phyloP scores from a whole-genome alignment of 2,797 vertebrate species.

The Smutsia gigantea region DNA sequence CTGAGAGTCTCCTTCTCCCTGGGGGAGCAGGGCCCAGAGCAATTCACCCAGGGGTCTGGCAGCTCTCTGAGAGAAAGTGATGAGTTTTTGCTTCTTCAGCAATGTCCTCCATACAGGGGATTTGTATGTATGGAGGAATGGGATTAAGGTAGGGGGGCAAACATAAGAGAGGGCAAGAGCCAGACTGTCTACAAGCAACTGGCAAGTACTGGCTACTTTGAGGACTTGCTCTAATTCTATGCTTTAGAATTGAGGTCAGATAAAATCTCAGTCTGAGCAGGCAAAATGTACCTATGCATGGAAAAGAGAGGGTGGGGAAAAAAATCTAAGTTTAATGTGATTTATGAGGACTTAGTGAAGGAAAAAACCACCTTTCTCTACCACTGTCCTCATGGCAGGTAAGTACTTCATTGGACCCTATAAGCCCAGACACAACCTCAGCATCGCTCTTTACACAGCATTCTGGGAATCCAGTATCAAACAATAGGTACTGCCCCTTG shows the following conservation, averaged over 20 bases:
- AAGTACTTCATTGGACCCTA: background rate
- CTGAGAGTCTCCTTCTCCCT: background rate
- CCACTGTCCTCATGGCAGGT: background rate
- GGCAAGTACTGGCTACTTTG: background rate
- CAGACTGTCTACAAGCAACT: background rate
- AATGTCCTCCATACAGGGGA: background rate
- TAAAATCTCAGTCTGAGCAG: background rate
- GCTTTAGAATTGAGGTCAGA: slow-evolving; percentile 50
- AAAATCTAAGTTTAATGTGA: background rate
- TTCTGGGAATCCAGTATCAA: background rate
- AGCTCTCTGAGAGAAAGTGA: background rate
- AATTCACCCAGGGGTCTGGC: background rate
- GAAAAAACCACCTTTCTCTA: background rate
- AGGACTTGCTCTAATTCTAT: background rate
- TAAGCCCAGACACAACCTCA: background rate
- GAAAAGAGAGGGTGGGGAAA: background rate
- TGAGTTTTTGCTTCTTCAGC: background rate
- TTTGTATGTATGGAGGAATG: background rate
- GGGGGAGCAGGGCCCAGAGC: background rate
- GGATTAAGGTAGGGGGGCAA: fast-evolving
- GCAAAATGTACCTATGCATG: background rate
- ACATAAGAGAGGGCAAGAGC: background rate
- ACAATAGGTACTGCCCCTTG: background rate
- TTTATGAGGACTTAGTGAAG: background rate
- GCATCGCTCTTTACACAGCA: background rate